A percentile compares a stretch with the other conserved stretches of the same genome.
These are phyloP conservation scores for Xylocopa sonorina DNA, from an alignment of 1,140 invertebrate genomes.

Conservation along the genomic window DNA sequence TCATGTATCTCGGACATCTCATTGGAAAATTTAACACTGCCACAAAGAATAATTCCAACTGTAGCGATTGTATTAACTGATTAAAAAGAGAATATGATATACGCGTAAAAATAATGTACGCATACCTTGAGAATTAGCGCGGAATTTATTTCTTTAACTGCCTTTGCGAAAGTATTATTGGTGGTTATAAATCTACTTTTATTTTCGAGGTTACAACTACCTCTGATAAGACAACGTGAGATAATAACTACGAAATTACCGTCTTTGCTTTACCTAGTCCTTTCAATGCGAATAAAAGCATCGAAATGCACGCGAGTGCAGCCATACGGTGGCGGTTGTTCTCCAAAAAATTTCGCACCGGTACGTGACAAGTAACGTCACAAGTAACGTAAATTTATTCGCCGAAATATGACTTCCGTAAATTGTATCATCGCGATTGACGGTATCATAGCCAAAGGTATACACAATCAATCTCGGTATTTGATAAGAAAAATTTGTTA, in stretches of 20 bases:
- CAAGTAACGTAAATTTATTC: too few relatives aligned
- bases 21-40: too few relatives aligned
- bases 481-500: neutral
- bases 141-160: neutral
- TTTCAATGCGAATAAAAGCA: conserved; percentile 22
- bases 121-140: neutral
- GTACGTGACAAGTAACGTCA: neutral
- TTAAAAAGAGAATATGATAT: neutral
- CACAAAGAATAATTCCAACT: neutral
- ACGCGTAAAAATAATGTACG: too few relatives aligned
- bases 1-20: neutral
- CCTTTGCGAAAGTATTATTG: neutral
- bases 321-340: neutral
- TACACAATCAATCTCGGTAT: neutral
- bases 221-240: conserved; percentile 32
- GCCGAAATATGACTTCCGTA: neutral
- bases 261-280: neutral
- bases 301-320: neutral
- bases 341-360: neutral
- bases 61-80: neutral
- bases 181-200: conserved; percentile 19
- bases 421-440: neutral
- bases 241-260: conserved; percentile 35
- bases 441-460: neutral
- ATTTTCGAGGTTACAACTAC: conserved; percentile 30